Percentiles rank a stretch among this genome's conserved stretches.
Conservation (phyloP, 2,113 vertebrate genomes). For the Ctenodactylus gundi region DNA sequence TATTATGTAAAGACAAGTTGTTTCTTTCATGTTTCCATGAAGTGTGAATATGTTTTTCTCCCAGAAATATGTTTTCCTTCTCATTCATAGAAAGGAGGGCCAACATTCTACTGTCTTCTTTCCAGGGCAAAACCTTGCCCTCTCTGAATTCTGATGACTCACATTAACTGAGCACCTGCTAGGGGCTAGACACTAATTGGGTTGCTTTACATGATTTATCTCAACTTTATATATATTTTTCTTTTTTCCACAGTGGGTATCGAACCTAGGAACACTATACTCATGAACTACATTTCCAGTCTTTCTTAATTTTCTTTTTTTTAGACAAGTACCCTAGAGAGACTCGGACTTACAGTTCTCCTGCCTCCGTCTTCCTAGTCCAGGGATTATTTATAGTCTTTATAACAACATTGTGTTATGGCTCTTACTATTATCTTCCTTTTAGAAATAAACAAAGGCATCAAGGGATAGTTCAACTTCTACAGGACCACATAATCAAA, state of each 20-base stretch:
- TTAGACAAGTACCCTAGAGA: too few species aligned
- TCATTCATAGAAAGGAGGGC: background rate
- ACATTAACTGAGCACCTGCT: background rate
- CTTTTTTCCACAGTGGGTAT: too few species aligned
- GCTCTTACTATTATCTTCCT: background rate
- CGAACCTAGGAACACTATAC: too few species aligned
- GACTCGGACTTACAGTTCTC: too few species aligned
- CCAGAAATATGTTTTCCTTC: background rate
- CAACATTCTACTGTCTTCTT: background rate
- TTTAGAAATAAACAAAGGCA: background rate
- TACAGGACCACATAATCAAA: background rate
- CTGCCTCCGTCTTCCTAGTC: too few species aligned
- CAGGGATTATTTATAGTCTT: too few species aligned
- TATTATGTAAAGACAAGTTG: background rate
- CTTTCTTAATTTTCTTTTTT: too few species aligned
- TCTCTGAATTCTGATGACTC: background rate
- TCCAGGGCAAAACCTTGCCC: background rate
- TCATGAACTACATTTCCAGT: too few species aligned
- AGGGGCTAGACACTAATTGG: background rate
- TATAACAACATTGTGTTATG: background rate
- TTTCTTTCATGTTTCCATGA: background rate
- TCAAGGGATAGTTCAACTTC: background rate
- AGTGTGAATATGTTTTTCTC: background rate
- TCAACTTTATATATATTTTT: too few species aligned
- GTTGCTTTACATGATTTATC: background rate